These are phyloP conservation scores for Okamejei kenojei DNA, from an alignment of 2,797 vertebrate genomes.

Conservation along the genomic window DNA sequence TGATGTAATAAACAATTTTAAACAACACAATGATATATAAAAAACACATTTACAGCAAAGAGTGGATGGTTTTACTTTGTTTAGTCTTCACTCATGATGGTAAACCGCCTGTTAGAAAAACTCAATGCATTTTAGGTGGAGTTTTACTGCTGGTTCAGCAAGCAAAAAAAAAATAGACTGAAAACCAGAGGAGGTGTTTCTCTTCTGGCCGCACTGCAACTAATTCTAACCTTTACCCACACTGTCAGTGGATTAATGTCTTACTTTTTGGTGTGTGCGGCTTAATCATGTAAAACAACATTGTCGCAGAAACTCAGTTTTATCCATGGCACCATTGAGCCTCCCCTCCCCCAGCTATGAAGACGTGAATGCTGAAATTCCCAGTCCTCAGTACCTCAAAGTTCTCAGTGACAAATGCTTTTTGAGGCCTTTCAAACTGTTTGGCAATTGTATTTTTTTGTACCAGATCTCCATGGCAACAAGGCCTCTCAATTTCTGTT, in stretches of 20 bases:
- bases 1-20: conserved; percentile 11
- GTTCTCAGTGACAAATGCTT: conserved; percentile 37
- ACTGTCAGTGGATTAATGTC: neutral
- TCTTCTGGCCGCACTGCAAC: neutral
- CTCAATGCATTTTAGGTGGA: neutral
- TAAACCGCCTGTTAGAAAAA: neutral
- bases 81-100: neutral
- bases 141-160: neutral
- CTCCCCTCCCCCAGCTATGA: conserved; percentile 20
- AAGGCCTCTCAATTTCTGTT: conserved; percentile 20
- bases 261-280: conserved; percentile 4
- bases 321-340: conserved; percentile 4
- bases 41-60: neutral
- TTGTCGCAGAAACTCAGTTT: conserved; percentile 6
- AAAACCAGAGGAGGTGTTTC: neutral
- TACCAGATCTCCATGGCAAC: conserved; percentile 34
- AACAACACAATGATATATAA: too few relatives aligned
- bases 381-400: conserved; percentile 31
- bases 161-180: neutral
- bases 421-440: conserved; percentile 36
- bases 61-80: neutral
- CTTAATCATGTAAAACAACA: conserved; percentile 14
- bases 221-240: conserved; percentile 25
- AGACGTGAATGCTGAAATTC: conserved; percentile 26
- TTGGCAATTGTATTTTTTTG: conserved; percentile 36